Evolutionary conservation across 2,888 invertebrate species (phyloP).

Genomic region (Plutella xylostella): DNA sequence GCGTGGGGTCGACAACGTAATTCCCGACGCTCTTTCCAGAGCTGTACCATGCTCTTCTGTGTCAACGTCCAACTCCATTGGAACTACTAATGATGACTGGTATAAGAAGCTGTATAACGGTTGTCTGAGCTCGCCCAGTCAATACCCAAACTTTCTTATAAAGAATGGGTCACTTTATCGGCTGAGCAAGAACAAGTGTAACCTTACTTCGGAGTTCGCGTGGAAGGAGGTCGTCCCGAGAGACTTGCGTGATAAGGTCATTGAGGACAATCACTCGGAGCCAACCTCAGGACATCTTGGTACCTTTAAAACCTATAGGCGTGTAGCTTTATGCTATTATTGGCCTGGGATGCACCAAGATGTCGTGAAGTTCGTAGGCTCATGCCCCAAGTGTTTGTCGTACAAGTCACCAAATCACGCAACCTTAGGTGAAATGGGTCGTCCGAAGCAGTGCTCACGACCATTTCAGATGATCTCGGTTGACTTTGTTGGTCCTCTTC

Average conservation of each 20-base stretch:
- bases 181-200: neutral
- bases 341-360: slow-evolving; percentile 19
- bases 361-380: slow-evolving; percentile 14
- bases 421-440: slow-evolving; percentile 18
- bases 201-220: neutral
- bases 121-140: neutral
- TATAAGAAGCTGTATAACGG: neutral
- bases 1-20: slow-evolving; percentile 5
- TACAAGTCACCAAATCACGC: slow-evolving; percentile 15
- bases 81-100: neutral
- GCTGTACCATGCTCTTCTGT: neutral
- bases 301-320: slow-evolving; percentile 18
- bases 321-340: slow-evolving; percentile 14
- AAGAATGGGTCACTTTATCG: neutral
- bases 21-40: slow-evolving; percentile 9
- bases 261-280: neutral
- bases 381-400: slow-evolving; percentile 12
- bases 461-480: slow-evolving; percentile 17
- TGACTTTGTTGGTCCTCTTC: neutral
- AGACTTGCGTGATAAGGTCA: neutral
- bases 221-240: neutral
- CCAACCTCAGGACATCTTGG: slow-evolving; percentile 10
- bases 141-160: neutral
- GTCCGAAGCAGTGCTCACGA: slow-evolving; percentile 16
- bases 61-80: too few relatives aligned